phyloP scores from a whole-genome alignment of 2,797 vertebrate genomes.

The Kryptolebias ocellatus region DNA sequence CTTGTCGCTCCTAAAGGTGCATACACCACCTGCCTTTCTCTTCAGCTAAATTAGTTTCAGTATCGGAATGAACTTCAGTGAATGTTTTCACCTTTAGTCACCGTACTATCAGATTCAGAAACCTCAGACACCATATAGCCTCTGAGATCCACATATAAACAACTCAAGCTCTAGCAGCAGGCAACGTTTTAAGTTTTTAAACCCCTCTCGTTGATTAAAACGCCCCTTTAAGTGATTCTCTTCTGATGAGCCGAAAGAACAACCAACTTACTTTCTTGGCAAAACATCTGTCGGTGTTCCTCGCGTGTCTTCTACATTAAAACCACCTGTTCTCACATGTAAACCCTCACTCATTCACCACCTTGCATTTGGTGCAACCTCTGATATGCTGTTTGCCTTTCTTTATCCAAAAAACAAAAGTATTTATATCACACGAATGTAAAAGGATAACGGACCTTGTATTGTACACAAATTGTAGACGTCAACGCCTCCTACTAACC shows the following conservation, averaged over 20 bases:
- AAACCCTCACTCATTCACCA: not conserved
- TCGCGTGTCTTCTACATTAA: not conserved
- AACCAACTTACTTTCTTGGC: slow-evolving; percentile 46
- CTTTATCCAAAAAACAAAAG: slow-evolving; percentile 43
- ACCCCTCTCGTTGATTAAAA: slow-evolving; percentile 6
- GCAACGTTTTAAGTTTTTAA: slow-evolving; percentile 38
- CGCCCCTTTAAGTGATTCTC: slow-evolving; percentile 19
- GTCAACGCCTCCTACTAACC: slow-evolving; percentile 29
- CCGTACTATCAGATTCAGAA: slow-evolving; percentile 31
- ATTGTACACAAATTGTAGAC: slow-evolving; percentile 30
- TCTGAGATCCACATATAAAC: slow-evolving; percentile 59
- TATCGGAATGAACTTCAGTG: slow-evolving; percentile 37
- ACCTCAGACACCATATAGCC: slow-evolving; percentile 68
- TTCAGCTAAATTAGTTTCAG: slow-evolving; percentile 22
- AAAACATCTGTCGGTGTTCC: not conserved
- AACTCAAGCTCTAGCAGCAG: slow-evolving; percentile 36
- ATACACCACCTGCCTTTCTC: slow-evolving; percentile 42
- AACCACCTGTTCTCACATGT: slow-evolving; percentile 18
- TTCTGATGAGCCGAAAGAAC: slow-evolving; percentile 23
- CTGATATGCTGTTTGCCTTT: slow-evolving; percentile 49
- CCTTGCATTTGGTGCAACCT: slow-evolving; percentile 13
- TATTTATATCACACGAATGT: slow-evolving; percentile 49
- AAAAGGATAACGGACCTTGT: slow-evolving; percentile 55
- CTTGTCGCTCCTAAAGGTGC: slow-evolving; percentile 31
- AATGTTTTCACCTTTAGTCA: slow-evolving; percentile 59